Conservation (phyloP, 2,888 invertebrate genomes). For the Calephelis perditalis region DNA sequence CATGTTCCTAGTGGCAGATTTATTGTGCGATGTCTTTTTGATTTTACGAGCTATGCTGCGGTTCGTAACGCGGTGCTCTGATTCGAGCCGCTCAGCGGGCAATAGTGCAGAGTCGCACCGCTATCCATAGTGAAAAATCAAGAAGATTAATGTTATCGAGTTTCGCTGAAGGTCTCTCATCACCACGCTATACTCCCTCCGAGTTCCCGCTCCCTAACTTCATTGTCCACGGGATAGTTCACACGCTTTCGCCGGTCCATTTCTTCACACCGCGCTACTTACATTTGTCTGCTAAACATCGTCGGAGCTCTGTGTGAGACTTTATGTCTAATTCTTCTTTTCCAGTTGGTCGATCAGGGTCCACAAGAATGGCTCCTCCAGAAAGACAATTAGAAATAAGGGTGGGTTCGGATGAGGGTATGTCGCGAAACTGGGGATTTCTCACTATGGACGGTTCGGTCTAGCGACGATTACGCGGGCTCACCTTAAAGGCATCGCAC, state of each 20-base stretch:
- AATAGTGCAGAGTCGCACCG: slow-evolving; percentile 48
- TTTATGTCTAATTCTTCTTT: slow-evolving; percentile 76
- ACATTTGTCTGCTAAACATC: slow-evolving; percentile 57
- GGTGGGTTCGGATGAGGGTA: slow-evolving; percentile 71
- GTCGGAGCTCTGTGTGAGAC: slow-evolving; percentile 64
- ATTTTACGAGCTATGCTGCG: slow-evolving; percentile 61
- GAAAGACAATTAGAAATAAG: slow-evolving; percentile 76
- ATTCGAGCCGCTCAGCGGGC: slow-evolving; percentile 16
- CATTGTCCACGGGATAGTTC: slow-evolving; percentile 63
- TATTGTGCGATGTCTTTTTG: slow-evolving; percentile 75
- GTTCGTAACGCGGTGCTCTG: slow-evolving; percentile 22
- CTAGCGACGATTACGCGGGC: slow-evolving; percentile 64
- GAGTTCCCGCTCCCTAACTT: slow-evolving; percentile 37
- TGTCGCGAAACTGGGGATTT: slow-evolving; percentile 76
- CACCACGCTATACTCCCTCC: slow-evolving; percentile 43
- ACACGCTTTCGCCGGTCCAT: slow-evolving; percentile 72
- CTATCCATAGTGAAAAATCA: slow-evolving; percentile 71
- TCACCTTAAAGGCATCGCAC: slow-evolving; percentile 77
- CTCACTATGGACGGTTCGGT: slow-evolving; percentile 74
- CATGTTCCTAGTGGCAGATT: slow-evolving; percentile 64
- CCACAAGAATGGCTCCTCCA: slow-evolving; percentile 78
- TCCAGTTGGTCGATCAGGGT: slow-evolving; percentile 78
- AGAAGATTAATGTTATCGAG: slow-evolving; percentile 52
- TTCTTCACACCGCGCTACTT: slow-evolving; percentile 73
- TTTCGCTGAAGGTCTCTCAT: slow-evolving; percentile 77